A percentile compares a stretch with the other conserved stretches of the same genome.
These are phyloP conservation scores for Troides aeacus DNA, from an alignment of 2,888 invertebrate species.

Conservation along the genomic window DNA sequence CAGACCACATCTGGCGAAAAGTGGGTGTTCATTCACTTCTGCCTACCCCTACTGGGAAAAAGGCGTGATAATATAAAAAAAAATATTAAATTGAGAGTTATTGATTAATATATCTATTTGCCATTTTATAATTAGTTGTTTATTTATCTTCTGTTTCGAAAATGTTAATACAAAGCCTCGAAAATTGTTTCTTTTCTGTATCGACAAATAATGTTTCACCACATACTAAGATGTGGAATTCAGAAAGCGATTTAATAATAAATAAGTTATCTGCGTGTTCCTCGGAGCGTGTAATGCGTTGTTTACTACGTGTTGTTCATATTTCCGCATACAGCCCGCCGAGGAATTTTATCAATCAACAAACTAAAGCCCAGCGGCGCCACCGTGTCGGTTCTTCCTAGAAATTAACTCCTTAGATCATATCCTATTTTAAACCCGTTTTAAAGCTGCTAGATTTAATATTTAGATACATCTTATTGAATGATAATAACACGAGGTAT, in stretches of 20 bases:
- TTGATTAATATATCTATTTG: too few species aligned
- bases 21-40: too few species aligned
- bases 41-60: too few species aligned
- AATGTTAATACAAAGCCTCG: too few species aligned
- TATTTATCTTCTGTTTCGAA: too few species aligned
- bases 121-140: too few species aligned
- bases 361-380: conserved; percentile 22
- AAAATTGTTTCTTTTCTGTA: neutral
- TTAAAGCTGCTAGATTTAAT: conserved; percentile 12
- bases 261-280: conserved; percentile 25
- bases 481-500: conserved; percentile 23
- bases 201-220: neutral
- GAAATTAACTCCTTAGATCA: conserved; percentile 21
- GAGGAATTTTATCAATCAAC: conserved; percentile 28
- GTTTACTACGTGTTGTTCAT: conserved; percentile 12
- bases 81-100: too few species aligned
- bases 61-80: too few species aligned
- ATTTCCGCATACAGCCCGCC: conserved; percentile 11
- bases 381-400: conserved; percentile 10
- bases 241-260: conserved; percentile 35
- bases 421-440: conserved; percentile 28
- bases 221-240: neutral
- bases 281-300: conserved; percentile 9
- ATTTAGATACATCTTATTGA: conserved; percentile 27
- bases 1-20: too few species aligned